Evolutionary conservation across 2,113 vertebrate genomes (phyloP), one percentile per base, ranked within the genome.

Genomic region (Romanogobio albipinnatus): DNA sequence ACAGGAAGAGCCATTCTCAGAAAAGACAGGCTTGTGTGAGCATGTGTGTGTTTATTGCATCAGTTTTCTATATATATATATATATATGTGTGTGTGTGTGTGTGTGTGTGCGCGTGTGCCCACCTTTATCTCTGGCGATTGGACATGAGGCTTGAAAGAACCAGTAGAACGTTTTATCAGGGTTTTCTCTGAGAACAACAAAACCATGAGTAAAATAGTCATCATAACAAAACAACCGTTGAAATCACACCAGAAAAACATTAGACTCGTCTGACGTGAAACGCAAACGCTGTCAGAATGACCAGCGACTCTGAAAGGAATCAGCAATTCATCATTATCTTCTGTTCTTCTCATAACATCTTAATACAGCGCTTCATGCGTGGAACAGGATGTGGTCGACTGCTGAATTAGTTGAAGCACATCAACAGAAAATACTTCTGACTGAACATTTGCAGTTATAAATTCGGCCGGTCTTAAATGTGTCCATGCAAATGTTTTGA

Each of bases 71-170:
- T 64, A 26, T 59, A 47, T 49, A 11, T 26, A 24, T 56, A 13
- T 11, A 47, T 85, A 5, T 77, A 47, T 81, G 29, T 19, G 56
- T 19, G 56, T 19, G 66, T 39, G 66, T 39, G 29, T 26, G 22
- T 61, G 13, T 66, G 61, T 29, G 56, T 22, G 49, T 76, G 45
- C 2, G 29, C 2, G 29, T 29, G 29, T 66, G 82, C 95, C 95
- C 82, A 97, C 96, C 96, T 88, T 94, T 94, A 87, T 96, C 94
- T 88, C 89, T 91, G 88, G 95, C 91, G 22, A 93, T 88, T 1
- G 97, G 96, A 59, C 93, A 93, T 15, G 93, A 91, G 2, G 94
- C 96, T 89, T 98, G 95, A 59, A 97, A 96, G 91, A 96, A 97
- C 92, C 96, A 96, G 83, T 96, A 93, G 92, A 98, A 98, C 11